phyloP scores from a whole-genome alignment of 2,888 invertebrate species.

The Altica lythri region DNA sequence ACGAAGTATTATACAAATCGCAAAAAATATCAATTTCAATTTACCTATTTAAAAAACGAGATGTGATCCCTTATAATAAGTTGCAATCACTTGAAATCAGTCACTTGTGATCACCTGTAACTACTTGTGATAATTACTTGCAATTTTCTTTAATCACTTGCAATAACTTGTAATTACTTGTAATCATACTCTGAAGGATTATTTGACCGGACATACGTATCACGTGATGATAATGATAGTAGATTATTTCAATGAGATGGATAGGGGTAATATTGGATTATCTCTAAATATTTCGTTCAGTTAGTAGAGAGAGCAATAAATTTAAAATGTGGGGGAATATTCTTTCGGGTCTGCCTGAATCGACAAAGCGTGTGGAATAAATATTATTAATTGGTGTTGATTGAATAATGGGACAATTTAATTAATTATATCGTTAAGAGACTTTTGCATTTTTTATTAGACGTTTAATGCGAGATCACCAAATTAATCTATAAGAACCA shows the following conservation, averaged over 20 bases:
- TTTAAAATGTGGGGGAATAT: neutral
- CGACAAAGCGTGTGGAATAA: neutral
- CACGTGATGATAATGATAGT: neutral
- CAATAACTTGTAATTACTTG: too few relatives aligned
- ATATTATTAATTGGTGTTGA: slow-evolving; percentile 6
- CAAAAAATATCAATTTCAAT: neutral
- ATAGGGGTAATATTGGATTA: neutral
- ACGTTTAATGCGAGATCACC: too few relatives aligned
- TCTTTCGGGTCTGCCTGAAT: neutral
- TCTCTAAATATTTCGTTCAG: neutral
- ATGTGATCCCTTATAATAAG: neutral
- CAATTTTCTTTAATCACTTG: too few relatives aligned
- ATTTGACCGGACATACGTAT: neutral
- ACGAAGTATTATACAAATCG: neutral
- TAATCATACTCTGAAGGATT: neutral
- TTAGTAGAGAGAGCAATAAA: neutral
- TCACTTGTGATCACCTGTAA: neutral
- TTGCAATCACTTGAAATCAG: neutral
- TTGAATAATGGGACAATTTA: slow-evolving; percentile 9
- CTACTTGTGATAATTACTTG: too few relatives aligned
- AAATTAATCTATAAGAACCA: too few relatives aligned
- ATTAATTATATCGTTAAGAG: slow-evolving; percentile 3
- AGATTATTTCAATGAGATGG: neutral
- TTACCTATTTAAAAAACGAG: neutral
- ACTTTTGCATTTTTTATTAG: neutral